Conservation (phyloP, 2,888 invertebrate species). For the Heteromurus nitidus region DNA sequence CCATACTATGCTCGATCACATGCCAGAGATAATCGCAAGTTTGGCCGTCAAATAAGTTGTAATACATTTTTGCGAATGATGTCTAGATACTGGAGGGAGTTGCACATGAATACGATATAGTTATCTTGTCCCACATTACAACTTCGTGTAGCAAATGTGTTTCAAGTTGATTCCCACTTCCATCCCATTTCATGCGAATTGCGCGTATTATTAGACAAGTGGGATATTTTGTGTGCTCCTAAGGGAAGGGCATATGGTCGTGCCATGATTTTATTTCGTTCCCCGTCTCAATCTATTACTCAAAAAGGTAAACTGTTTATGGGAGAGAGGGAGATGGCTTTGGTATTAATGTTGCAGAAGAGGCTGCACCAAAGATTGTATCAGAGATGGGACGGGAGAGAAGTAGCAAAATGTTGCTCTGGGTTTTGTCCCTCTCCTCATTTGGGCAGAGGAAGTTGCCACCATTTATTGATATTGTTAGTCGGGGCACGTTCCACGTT, state of each 20-base stretch:
- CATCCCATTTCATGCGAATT: neutral
- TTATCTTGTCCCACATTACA: neutral
- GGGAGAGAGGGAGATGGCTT: too few relatives aligned
- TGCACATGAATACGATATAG: neutral
- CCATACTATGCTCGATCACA: too few relatives aligned
- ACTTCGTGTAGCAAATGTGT: neutral
- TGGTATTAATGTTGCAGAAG: neutral
- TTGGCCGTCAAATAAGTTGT: neutral
- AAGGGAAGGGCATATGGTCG: neutral
- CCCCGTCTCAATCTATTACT: slow-evolving; percentile 46
- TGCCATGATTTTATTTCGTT: slow-evolving; percentile 36
- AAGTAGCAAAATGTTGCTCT: too few relatives aligned
- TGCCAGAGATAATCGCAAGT: too few relatives aligned
- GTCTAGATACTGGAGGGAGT: too few relatives aligned
- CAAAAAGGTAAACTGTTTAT: neutral
- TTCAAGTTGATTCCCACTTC: neutral
- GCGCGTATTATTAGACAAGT: slow-evolving; percentile 1
- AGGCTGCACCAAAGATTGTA: too few relatives aligned
- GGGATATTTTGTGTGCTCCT: slow-evolving; percentile 9
- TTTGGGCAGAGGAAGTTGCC: too few relatives aligned
- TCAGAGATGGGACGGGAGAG: too few relatives aligned
- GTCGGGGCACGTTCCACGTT: slow-evolving; percentile 33
- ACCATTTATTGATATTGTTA: slow-evolving; percentile 35
- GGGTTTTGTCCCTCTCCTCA: too few relatives aligned
- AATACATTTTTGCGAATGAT: neutral